Conservation (phyloP, 2,113 vertebrate species). For the Cyphomyrus discorhynchus region DNA sequence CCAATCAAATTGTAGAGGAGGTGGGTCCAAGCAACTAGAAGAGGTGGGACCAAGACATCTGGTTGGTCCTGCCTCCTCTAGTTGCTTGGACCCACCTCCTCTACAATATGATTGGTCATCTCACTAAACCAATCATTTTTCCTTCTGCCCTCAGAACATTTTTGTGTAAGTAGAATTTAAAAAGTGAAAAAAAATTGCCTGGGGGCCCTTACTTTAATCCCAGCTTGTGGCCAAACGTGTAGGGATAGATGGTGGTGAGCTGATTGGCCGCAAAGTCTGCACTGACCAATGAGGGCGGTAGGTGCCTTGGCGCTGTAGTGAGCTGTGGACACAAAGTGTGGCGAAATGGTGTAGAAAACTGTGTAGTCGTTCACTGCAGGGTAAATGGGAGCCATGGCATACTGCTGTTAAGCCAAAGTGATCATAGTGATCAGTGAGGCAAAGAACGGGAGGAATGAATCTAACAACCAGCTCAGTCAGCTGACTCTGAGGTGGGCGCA, state of each 20-base stretch:
- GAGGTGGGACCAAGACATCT: no score
- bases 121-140: no score
- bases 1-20: no score
- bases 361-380: neutral
- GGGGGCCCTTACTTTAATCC: conserved; percentile 70
- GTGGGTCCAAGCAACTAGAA: no score
- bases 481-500: neutral
- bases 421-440: neutral
- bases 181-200: neutral
- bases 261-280: conserved; percentile 95
- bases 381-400: neutral
- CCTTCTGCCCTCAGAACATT: no score
- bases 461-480: neutral
- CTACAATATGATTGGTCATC: no score
- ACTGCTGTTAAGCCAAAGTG: neutral
- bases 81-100: no score
- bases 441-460: neutral
- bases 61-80: no score
- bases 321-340: conserved; percentile 65
- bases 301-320: conserved; percentile 75
- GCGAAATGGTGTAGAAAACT: neutral
- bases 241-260: conserved; percentile 83
- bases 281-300: conserved; percentile 83
- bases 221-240: conserved; percentile 93
- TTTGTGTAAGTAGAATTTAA: neutral